phyloP scores from a whole-genome alignment of 2,888 invertebrate species.

The Ganaspis brasiliensis region DNA sequence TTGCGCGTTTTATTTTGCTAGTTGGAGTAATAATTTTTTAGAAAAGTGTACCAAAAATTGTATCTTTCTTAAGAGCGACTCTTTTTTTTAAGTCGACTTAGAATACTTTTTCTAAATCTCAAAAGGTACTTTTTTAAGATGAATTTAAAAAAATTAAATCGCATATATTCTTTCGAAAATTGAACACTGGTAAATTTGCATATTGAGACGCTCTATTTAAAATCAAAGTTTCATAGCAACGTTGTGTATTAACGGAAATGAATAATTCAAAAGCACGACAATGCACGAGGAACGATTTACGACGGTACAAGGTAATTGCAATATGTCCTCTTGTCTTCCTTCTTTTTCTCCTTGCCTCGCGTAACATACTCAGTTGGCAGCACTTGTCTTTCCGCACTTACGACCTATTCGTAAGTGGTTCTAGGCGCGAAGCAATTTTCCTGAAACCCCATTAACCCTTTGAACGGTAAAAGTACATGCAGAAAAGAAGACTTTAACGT shows the following conservation, averaged over 20 bases:
- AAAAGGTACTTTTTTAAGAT: no score
- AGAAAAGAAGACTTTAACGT: no score
- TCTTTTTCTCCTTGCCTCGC: conserved; percentile 54
- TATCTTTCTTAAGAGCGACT: no score
- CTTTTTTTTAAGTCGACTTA: no score
- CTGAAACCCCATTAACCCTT: conserved; percentile 76
- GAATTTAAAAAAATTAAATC: no score
- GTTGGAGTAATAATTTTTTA: no score
- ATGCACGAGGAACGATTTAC: conserved; percentile 62
- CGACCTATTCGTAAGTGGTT: conserved; percentile 58
- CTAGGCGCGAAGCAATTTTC: conserved; percentile 75
- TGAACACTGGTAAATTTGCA: conserved; percentile 10
- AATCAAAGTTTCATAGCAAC: conserved; percentile 26
- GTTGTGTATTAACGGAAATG: conserved; percentile 55
- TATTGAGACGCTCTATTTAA: conserved; percentile 28
- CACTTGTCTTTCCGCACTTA: conserved; percentile 54
- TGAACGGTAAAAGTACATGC: conserved; percentile 64
- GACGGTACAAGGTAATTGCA: conserved; percentile 62
- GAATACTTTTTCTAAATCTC: no score
- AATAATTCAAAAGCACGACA: conserved; percentile 64
- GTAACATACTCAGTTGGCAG: conserved; percentile 44
- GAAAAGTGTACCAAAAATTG: no score
- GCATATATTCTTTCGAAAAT: no score
- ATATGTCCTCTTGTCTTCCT: conserved; percentile 60
- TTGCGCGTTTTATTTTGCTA: no score